Evolutionary conservation across 1,140 invertebrate genomes (phyloP), one percentile per base, ranked within the genome.

Genomic region (Melanaphis sacchari): DNA sequence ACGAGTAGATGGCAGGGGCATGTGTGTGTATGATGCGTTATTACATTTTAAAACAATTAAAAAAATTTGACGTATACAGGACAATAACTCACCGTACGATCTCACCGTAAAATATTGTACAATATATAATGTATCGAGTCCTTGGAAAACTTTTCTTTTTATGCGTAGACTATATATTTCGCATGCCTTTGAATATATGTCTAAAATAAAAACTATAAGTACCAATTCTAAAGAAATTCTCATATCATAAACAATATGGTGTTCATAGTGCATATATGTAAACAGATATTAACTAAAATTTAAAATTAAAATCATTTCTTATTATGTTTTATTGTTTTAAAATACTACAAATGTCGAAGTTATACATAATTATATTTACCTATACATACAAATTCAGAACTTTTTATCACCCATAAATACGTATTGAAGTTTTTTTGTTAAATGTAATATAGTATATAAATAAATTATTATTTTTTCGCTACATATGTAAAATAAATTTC

Each of bases 41-140:
- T 36, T 76, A n/a, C 15, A n/a, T n/a, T 76, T 76, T 76, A 76
- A 76, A n/a, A 76, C 59, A 76, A 76, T 76, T 76, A 76, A 76
- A 76, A 76, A 76, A 76, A 76, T 76, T 76, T 3, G 59, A n/a
- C n/a, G 59, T 76, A 18, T 76, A n/a, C 15, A 76, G 18, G n/a
- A 76, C 59, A 76, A 76, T 76, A 76, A n/a, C 59, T 76, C 59
- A n/a, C 36, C 31, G 46, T 18, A 6, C 4, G n/a, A n/a, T 18
- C 31, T n/a, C n/a, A 5, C 59, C 26, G 31, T 66, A 15, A n/a
- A 76, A 76, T 76, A 36, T n/a, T n/a, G n/a, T 21, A 76, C 18
- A n/a, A 46, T 18, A 18, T 1, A 76, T 76, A 76, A n/a, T 66
- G 31, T n/a, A n/a, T n/a, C 59, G n/a, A 66, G 0, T 5, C 59